These are phyloP conservation scores for Lasioglossum vierecki DNA, from an alignment of 2,888 invertebrate species.

Conservation along the genomic window DNA sequence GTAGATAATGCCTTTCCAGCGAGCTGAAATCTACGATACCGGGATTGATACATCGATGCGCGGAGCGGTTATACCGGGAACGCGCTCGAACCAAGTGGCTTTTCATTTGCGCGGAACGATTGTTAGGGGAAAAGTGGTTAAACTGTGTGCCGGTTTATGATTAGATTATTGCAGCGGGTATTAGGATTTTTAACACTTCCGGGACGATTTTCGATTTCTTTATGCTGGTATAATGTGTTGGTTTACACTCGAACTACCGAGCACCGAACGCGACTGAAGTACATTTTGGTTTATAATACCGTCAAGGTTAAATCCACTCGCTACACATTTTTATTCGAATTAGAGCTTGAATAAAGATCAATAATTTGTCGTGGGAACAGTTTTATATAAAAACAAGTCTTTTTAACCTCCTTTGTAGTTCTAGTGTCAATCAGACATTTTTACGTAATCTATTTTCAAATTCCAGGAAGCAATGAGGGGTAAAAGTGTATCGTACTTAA, in stretches of 20 bases:
- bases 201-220: neutral
- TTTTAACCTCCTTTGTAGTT: neutral
- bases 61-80: neutral
- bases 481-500: neutral
- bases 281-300: neutral
- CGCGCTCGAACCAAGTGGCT: neutral
- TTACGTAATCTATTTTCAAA: neutral
- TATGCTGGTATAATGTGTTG: neutral
- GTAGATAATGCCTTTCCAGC: conserved; percentile 23
- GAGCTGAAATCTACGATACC: conserved; percentile 4
- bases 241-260: neutral
- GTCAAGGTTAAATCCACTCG: neutral
- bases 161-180: neutral
- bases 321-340: neutral
- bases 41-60: neutral
- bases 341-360: neutral
- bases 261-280: neutral
- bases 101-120: conserved; percentile 2
- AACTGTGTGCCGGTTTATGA: neutral
- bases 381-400: neutral
- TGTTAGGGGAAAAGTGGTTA: neutral
- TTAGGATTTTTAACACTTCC: neutral
- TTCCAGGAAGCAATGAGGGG: neutral
- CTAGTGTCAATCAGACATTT: neutral
- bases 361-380: neutral